Evolutionary conservation across 2,888 invertebrate species (phyloP), one percentile per base, ranked within the genome.

Genomic region (Drosophila sordidula): DNA sequence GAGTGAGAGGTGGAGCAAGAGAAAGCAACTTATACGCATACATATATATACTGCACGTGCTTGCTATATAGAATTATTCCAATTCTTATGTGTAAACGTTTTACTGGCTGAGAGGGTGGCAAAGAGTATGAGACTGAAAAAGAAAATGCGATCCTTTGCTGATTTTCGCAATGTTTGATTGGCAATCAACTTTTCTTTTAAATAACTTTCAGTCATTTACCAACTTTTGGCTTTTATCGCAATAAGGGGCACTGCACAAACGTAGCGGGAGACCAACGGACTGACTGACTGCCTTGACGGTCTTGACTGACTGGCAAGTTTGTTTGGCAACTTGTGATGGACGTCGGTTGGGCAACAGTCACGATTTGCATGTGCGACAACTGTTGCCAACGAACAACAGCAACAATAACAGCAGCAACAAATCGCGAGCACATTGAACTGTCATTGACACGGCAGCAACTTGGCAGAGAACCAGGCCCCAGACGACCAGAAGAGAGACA

Each of bases 401-500:
- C 47, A 70, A 14, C 55, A 62, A n/a, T 52, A 62, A 14, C 66
- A 62, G 38, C 65, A 79, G 63, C 66, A 76, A 77, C 77, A 87
- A 86, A 83, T 81, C 78, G 80, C 75, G 82, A 82, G 89, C 83
- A 82, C 81, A 89, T 90, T 87, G 87, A 90, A 90, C 90, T 90
- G 90, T 87, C 90, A 90, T 89, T 90, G 90, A 90, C 90, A 89
- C 90, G 80, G 80, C 83, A 77, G 52, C 85, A 75, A 75, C 58
- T 68, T 52, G 57, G 61, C 25, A 49, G 54, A 73, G 61, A 73
- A 64, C 32, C 65, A 25, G 56, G 47, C 63, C 69, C 46, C 71
- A 69, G 63, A 72, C 44, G 41, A 57, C 26, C 66, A 34, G 29
- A 54, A 73, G 71, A 62, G 73, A 84, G 87, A 83, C 83, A 83